A percentile compares a stretch with the other conserved stretches of the same genome.
These are phyloP conservation scores for Nipponia nippon DNA, from an alignment of 2,113 vertebrate species.

Conservation along the genomic window DNA sequence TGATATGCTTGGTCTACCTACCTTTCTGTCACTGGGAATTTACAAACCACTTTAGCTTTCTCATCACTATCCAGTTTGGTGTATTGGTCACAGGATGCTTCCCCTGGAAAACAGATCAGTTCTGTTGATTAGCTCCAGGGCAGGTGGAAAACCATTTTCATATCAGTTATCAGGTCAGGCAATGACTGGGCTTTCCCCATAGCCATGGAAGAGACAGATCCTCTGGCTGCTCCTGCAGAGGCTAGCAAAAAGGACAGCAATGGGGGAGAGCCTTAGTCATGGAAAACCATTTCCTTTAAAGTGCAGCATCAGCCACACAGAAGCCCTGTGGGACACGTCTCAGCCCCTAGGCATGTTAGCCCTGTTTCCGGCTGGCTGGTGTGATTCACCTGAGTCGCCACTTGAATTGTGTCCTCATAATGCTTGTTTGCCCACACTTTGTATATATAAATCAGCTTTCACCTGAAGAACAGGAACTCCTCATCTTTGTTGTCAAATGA, in stretches of 20 bases:
- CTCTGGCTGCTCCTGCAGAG: neutral
- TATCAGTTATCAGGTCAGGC: neutral
- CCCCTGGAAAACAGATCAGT: neutral
- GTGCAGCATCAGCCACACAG: neutral
- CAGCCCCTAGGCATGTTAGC: neutral
- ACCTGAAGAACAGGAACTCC: neutral
- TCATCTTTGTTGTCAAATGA: neutral
- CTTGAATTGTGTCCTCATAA: neutral
- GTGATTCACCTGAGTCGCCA: neutral
- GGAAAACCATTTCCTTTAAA: neutral
- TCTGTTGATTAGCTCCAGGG: neutral
- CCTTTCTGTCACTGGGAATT: neutral
- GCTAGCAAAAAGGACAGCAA: neutral
- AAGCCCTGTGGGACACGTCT: fast-evolving
- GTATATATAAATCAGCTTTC: neutral
- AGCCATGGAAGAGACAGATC: neutral
- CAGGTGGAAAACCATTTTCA: neutral
- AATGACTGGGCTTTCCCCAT: neutral
- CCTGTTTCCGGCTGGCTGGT: neutral
- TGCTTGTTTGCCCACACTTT: neutral
- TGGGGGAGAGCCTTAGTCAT: neutral
- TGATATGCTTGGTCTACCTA: fast-evolving
- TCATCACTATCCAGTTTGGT: neutral
- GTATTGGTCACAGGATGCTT: neutral
- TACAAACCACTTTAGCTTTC: neutral